Conservation (phyloP, 1,140 invertebrate species). For the Caenorhabditis elegans region WBcel235 BX284605.5:11384001-11384500, state of each 20-base stretch:
- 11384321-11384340: slow-evolving; percentile 14
- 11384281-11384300: background rate
- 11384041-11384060: slow-evolving; percentile 34
- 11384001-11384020: too few species aligned
- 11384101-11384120: slow-evolving; percentile 22
- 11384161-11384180: slow-evolving; percentile 17
- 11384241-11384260: background rate
- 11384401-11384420: background rate
- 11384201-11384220: slow-evolving; percentile 24
- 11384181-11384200: background rate
- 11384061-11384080: slow-evolving; percentile 21
- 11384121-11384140: slow-evolving; percentile 38
- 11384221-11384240: background rate
- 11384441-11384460: background rate
- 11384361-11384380: too few species aligned
- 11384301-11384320: background rate
- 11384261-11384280: background rate
- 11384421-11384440: slow-evolving; percentile 6
- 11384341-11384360: background rate
- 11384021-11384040: slow-evolving; percentile 28
- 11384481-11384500: slow-evolving; percentile 7
- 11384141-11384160: slow-evolving; percentile 35
- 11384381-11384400: too few species aligned
- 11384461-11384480: background rate
- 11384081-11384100: slow-evolving; percentile 32